Evolutionary conservation across 2,797 vertebrate genomes (phyloP).

Genomic region (Phrynocephalus guinanensis): DNA sequence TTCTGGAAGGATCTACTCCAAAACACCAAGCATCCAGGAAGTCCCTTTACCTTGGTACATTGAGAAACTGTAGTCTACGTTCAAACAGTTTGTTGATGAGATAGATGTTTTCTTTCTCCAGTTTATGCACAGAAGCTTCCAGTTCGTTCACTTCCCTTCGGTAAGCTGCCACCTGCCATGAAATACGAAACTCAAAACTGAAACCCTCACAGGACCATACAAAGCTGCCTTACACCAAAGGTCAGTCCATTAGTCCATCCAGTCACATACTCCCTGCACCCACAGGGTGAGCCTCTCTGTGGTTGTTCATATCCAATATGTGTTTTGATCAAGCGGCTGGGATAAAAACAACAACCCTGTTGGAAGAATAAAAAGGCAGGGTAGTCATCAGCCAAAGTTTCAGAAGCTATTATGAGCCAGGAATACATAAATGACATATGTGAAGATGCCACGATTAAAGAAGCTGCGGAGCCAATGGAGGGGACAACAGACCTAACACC

Average conservation of each 20-base stretch:
- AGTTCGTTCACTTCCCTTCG: slow-evolving; percentile 74
- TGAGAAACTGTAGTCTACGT: slow-evolving; percentile 71
- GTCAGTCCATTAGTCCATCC: not conserved
- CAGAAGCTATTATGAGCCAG: too few relatives aligned
- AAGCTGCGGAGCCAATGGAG: too few relatives aligned
- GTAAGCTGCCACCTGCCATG: slow-evolving; percentile 74
- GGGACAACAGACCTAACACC: too few relatives aligned
- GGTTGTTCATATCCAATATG: not conserved
- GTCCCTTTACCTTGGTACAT: slow-evolving; percentile 75
- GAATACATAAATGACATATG: too few relatives aligned
- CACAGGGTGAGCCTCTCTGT: too few relatives aligned
- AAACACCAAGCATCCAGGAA: not conserved
- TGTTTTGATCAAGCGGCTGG: not conserved
- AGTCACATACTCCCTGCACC: not conserved
- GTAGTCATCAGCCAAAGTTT: too few relatives aligned
- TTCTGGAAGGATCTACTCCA: not conserved
- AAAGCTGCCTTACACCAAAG: too few relatives aligned
- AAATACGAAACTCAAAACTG: not conserved
- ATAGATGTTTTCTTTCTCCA: slow-evolving; percentile 83
- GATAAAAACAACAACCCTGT: not conserved
- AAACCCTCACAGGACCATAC: not conserved
- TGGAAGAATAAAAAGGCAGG: too few relatives aligned
- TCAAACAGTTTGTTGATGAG: slow-evolving; percentile 78
- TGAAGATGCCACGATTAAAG: too few relatives aligned
- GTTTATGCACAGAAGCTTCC: slow-evolving; percentile 70